Base-by-base conservation (phyloP, 2,888 invertebrate species). In the Epinotia ramella region DNA sequence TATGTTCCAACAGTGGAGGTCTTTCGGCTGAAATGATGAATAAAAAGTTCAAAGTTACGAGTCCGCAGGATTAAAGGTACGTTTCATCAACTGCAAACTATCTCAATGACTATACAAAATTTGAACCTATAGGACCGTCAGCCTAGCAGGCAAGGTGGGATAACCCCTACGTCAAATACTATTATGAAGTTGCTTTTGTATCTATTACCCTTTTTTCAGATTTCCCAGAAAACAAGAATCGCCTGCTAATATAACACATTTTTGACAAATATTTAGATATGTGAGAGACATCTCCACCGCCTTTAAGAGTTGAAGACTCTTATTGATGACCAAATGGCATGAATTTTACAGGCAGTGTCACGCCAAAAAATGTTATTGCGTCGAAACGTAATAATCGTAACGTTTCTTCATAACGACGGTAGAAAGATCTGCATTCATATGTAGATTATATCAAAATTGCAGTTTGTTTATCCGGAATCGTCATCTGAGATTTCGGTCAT, bases 341-440 rank as follows among this genome's bases (percentile, higher is more conserved):
- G 66, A 60, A 20, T 60, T 28, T 57, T 20, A 46, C 18, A 46
- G 28, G 57, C 53, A 63, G n/a, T 64, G 63, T 69, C 59, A 63
- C 13, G 7, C 28, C 3, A 57, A 64, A 64, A 28, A 57, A 74
- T 69, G 46, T 56, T 69, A 57, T 28, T 5, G 56, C 56, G 18
- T 33, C 59, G 13, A 62, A 67, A 63, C 40, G 56, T 44, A 57
- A 63, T 63, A 57, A 74, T 65, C 69, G 28, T 69, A 65, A 69
- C 69, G 16, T 69, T 64, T 18, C 20, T 56, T 64, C 20, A 28
- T 24, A 46, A 57, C 9, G 66, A 18, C 18, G 59, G 18, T 56
- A 44, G n/a, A 65, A 65, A 18, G 57, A 33, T 49, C 9, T 57
- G 57, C 18, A 33, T 64, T 46, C 64, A 49, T 65, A 33, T 63